A percentile compares a stretch with the other conserved stretches of the same genome.
Evolutionary conservation across 2,113 vertebrate genomes (phyloP).

Genomic region (Albula glossodonta): DNA sequence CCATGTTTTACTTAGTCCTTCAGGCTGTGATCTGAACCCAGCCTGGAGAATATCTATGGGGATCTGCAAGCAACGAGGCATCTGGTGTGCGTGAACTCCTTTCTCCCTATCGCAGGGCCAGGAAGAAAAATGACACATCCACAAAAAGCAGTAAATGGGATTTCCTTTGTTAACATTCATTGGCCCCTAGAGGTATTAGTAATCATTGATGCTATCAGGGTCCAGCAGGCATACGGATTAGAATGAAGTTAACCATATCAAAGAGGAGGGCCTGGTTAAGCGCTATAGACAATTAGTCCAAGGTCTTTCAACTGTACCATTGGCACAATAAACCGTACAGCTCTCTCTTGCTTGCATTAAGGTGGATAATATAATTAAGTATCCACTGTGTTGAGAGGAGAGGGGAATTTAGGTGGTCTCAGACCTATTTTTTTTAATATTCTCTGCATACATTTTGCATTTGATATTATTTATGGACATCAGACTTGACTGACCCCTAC

Average conservation of each 20-base stretch:
- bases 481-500: background rate
- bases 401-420: background rate
- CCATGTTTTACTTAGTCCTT: background rate
- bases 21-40: background rate
- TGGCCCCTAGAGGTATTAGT: background rate
- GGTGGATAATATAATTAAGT: background rate
- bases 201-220: background rate
- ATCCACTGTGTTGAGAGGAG: background rate
- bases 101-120: background rate
- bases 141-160: background rate
- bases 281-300: background rate
- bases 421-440: background rate
- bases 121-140: background rate
- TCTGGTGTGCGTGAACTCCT: background rate
- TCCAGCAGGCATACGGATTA: constrained; percentile 5
- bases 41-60: background rate
- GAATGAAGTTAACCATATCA: background rate
- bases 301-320: background rate
- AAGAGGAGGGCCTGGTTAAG: background rate
- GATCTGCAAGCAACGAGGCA: background rate
- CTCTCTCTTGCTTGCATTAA: background rate
- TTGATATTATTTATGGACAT: no score
- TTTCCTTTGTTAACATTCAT: background rate
- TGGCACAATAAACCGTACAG: background rate
- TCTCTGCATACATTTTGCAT: background rate